These are phyloP conservation scores for Leptoclinus maculatus DNA, from an alignment of 2,797 vertebrate species.

Conservation along the genomic window DNA sequence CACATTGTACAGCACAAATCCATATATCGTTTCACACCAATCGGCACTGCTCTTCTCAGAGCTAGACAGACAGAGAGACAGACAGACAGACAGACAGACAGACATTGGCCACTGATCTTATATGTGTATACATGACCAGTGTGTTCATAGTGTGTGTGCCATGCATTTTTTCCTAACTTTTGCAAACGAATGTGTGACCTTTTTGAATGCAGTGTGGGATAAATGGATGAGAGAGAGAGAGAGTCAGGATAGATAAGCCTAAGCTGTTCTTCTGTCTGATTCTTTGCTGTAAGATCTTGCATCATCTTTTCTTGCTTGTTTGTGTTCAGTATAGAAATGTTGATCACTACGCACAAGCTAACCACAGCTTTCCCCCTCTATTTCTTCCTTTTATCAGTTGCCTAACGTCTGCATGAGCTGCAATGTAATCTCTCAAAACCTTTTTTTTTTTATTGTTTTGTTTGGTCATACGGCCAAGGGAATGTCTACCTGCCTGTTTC, in stretches of 20 bases:
- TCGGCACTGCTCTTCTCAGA: slow-evolving; percentile 66
- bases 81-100: slow-evolving; percentile 79
- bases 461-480: slow-evolving; percentile 65
- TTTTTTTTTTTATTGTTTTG: slow-evolving; percentile 54
- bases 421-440: slow-evolving; percentile 56
- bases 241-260: slow-evolving; percentile 7
- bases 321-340: slow-evolving; percentile 63
- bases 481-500: slow-evolving; percentile 83
- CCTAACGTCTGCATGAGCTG: slow-evolving; percentile 77
- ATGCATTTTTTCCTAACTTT: slow-evolving; percentile 62
- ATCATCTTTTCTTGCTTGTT: slow-evolving; percentile 65
- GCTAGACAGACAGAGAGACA: slow-evolving; percentile 74
- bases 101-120: slow-evolving; percentile 72
- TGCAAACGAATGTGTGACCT: slow-evolving; percentile 52
- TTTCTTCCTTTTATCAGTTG: slow-evolving; percentile 67
- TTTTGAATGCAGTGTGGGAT: slow-evolving; percentile 46
- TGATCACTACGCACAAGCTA: slow-evolving; percentile 55
- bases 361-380: slow-evolving; percentile 62
- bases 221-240: not conserved
- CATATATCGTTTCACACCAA: slow-evolving; percentile 53
- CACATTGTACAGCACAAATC: slow-evolving; percentile 75
- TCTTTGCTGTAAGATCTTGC: slow-evolving; percentile 62
- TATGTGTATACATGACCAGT: slow-evolving; percentile 68
- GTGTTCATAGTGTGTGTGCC: slow-evolving; percentile 77
- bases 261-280: slow-evolving; percentile 46